Conservation (phyloP, 2,888 invertebrate genomes). For the Aplocera efformata region DNA sequence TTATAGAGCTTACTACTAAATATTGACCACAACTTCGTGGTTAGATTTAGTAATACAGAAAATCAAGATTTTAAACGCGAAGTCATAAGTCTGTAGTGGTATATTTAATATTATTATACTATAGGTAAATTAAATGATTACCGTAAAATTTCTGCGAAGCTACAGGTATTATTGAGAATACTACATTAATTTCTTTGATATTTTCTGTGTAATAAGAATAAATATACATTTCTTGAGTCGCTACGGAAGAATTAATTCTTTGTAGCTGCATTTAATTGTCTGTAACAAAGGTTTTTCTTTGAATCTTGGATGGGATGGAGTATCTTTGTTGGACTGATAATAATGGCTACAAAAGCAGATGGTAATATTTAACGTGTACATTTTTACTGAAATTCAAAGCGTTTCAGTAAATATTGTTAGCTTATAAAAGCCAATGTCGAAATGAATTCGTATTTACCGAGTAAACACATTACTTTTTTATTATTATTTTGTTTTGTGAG, state of each 20-base stretch:
- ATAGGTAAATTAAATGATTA: too few species aligned
- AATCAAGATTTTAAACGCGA: too few species aligned
- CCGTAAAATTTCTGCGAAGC: not conserved
- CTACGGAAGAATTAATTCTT: slow-evolving; percentile 52
- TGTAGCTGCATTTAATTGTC: slow-evolving; percentile 60
- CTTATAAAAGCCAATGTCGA: slow-evolving; percentile 15
- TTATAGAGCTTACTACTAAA: too few species aligned
- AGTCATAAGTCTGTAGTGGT: too few species aligned
- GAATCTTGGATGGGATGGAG: slow-evolving; percentile 42
- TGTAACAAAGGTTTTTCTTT: slow-evolving; percentile 58
- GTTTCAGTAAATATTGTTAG: slow-evolving; percentile 16
- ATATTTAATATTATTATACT: too few species aligned
- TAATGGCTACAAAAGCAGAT: slow-evolving; percentile 47
- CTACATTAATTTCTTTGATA: slow-evolving; percentile 12
- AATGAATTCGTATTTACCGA: slow-evolving; percentile 17
- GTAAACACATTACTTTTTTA: slow-evolving; percentile 14
- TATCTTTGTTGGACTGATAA: slow-evolving; percentile 51
- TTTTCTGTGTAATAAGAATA: slow-evolving; percentile 22
- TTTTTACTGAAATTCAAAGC: slow-evolving; percentile 26
- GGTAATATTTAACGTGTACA: slow-evolving; percentile 32
- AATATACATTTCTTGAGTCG: slow-evolving; percentile 27
- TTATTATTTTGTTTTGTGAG: slow-evolving; percentile 4
- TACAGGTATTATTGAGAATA: too few species aligned
- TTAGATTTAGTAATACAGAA: too few species aligned
- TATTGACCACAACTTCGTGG: too few species aligned